phyloP scores from a whole-genome alignment of 2,888 invertebrate genomes.

The Coleophora flavipennella region DNA sequence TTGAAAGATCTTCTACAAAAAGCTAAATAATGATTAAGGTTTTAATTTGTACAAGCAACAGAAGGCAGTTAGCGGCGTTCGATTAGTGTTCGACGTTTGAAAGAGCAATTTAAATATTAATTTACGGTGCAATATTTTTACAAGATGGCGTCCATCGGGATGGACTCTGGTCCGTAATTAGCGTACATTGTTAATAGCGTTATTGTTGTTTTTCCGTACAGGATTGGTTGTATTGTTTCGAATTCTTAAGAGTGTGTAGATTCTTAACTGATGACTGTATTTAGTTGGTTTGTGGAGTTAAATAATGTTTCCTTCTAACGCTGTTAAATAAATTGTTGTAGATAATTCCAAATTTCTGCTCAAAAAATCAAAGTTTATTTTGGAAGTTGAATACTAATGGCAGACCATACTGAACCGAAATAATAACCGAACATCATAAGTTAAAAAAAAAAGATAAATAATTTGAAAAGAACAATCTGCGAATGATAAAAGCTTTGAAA shows the following conservation, averaged over 20 bases:
- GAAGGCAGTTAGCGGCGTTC: constrained; percentile 36
- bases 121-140: constrained; percentile 49
- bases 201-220: constrained; percentile 32
- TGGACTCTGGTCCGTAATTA: constrained; percentile 42
- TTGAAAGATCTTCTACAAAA: constrained; percentile 16
- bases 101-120: constrained; percentile 55
- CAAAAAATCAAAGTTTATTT: too few relatives aligned
- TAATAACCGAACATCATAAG: too few relatives aligned
- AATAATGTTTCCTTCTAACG: constrained; percentile 6
- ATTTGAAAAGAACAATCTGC: too few relatives aligned
- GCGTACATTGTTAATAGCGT: constrained; percentile 29
- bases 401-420: too few relatives aligned
- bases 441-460: too few relatives aligned
- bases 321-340: constrained; percentile 2
- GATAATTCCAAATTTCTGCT: neutral
- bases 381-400: too few relatives aligned
- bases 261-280: constrained; percentile 25
- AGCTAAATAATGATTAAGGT: constrained; percentile 22
- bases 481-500: too few relatives aligned
- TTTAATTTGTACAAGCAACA: constrained; percentile 28
- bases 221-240: constrained; percentile 27
- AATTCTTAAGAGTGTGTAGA: constrained; percentile 11
- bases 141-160: constrained; percentile 40
- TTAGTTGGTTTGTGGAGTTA: constrained; percentile 19
- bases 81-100: constrained; percentile 55